Evolutionary conservation across 2,797 vertebrate genomes (phyloP), one percentile per base, ranked within the genome.

Genomic region (Eulemur coronatus): DNA sequence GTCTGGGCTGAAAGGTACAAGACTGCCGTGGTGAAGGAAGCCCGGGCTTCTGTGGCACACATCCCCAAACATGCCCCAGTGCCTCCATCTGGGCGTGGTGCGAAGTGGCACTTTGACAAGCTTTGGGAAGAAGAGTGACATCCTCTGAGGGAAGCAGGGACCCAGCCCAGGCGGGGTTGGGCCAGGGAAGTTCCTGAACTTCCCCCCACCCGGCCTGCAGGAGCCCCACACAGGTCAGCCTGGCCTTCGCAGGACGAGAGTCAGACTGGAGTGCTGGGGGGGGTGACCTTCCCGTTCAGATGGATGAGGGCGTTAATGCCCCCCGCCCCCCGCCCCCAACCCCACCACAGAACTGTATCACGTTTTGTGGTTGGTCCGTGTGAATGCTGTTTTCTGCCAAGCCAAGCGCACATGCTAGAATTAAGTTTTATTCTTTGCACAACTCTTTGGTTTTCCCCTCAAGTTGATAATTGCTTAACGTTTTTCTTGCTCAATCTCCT

Each of bases 1-100:
- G 4, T 9, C 18, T 17, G 17, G 20, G 9, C 7, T 28, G 20
- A 43, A 52, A 69, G 52, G n/a, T 0, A 6, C 18, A 6, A 4
- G 11, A 22, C 18, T 28, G 43, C n/a, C 35, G 5, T 5, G 30
- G 30, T 1, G 14, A 30, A 38, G 15, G 76, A 24, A 26, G 18
- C n/a, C 26, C 15, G 2, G 46, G 22, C 20, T 15, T 28, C 18
- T 0, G 8, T 0, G 18, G 35, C 20, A 4, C 22, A 1, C 10
- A 0, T 11, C 65, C 55, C 78, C 73, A 5, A n/a, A 33, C 30
- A 13, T 0, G 24, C 10, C 57, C 43, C 33, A 1, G 7, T 2
- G 65, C 20, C 57, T 81, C 28, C 26, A 0, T 46, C 22, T 12
- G 43, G 13, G 50, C 33, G 0, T 10, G 11, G 24, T 12, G 63